phyloP scores from a whole-genome alignment of 2,113 vertebrate species.

The Paedocypris sp. region DNA sequence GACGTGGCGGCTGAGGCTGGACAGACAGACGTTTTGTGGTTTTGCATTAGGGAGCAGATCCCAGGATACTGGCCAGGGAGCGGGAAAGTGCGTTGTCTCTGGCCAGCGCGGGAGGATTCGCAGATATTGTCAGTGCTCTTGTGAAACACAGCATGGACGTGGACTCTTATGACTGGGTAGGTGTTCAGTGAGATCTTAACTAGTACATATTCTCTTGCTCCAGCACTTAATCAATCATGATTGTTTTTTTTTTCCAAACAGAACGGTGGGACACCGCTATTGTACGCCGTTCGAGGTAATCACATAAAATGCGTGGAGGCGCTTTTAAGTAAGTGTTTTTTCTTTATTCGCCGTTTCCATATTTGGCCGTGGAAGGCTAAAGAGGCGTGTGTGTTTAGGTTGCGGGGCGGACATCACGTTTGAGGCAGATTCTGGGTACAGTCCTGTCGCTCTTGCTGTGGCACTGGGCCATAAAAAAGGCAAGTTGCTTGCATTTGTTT shows the following conservation, averaged over 20 bases:
- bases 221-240: too few species aligned
- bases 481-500: conserved; percentile 29
- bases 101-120: conserved; percentile 87
- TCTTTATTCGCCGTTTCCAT: neutral
- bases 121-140: conserved; percentile 75
- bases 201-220: too few species aligned
- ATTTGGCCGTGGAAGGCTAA: neutral
- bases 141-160: conserved; percentile 77
- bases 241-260: conserved; percentile 34
- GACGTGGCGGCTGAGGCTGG: too few species aligned
- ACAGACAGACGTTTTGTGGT: neutral
- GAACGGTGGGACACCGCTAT: conserved; percentile 91
- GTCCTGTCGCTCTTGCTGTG: conserved; percentile 85
- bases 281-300: conserved; percentile 90
- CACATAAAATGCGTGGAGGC: conserved; percentile 83
- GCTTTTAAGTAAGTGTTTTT: conserved; percentile 67
- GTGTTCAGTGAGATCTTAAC: too few species aligned
- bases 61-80: conserved; percentile 74
- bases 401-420: conserved; percentile 82
- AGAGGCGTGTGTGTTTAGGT: conserved; percentile 44
- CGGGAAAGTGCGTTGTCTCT: conserved; percentile 83
- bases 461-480: conserved; percentile 86
- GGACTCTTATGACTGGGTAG: conserved; percentile 91
- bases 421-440: conserved; percentile 90
- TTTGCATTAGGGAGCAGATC: conserved; percentile 73